Evolutionary conservation across 53 echinoderm and acorn worm genomes (phyloP), one percentile per base, ranked within the genome.

Genomic region (Crossaster papposus): DNA sequence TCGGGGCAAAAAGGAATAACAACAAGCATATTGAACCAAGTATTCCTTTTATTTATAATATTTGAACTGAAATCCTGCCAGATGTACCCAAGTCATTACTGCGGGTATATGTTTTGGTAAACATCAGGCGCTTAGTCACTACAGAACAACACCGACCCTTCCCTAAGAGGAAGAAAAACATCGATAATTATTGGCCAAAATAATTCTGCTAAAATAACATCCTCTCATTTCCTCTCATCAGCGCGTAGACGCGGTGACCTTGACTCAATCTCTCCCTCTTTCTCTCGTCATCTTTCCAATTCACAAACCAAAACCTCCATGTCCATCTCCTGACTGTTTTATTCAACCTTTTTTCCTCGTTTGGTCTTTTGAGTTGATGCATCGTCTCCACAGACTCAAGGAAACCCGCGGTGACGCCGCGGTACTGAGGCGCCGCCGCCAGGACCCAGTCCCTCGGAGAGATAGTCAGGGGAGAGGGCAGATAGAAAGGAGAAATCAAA

Each of bases 191-290:
- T 18, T 38, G 65, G 26, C 82, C 82, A 38, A 82, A 82, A 82
- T 82, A 64, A 82, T 24, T 36, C 38, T 68, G 82, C 82, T 38
- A 64, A 70, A 82, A 82, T 37, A 82, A 82, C 65, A 82, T 82
- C 37, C 65, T 54, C 52, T 79, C 33, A 11, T 11, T 26, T 28
- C 24, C 23, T 24, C 9, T 63, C 64, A 34, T 81, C 81, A 79
- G 24, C 79, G 30, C 34, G 63, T 28, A 68, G 68, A 26, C 68
- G 68, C 68, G 0, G 51, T 68, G 82, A 82, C 88, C 77, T 78
- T 88, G 77, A 77, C 88, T 88, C 64, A 55, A 11, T 30, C 70
- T 70, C 77, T 77, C 77, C 32, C 51, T 75, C 86, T 72, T 44
- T 54, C 30, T 75, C 83, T 81, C 81, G 22, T 64, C 64, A 44